Conservation (phyloP, 2,888 invertebrate genomes). For the Philonicus albiceps region DNA sequence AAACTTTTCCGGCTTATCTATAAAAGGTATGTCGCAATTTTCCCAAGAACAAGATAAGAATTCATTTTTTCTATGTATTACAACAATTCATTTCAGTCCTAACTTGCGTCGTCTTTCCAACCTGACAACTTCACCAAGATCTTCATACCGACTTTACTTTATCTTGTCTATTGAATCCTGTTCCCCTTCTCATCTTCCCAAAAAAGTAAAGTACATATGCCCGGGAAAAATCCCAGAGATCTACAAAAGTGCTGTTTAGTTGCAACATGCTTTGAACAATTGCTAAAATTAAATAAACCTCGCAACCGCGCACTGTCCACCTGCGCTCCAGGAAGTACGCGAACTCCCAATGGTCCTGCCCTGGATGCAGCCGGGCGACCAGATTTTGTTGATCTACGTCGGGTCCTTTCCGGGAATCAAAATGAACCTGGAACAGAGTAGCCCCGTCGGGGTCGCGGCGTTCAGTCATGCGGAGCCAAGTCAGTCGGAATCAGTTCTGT, state of each 20-base stretch:
- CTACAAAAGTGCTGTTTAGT: neutral
- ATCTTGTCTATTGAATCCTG: neutral
- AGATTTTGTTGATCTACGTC: neutral
- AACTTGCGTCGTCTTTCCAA: neutral
- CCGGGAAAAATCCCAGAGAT: neutral
- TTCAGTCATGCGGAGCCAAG: neutral
- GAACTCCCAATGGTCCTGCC: neutral
- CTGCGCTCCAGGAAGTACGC: neutral
- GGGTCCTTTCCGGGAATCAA: neutral
- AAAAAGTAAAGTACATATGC: neutral
- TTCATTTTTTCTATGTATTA: neutral
- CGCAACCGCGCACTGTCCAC: neutral
- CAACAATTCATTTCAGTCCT: no score
- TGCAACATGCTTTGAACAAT: conserved; percentile 15
- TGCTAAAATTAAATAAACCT: conserved; percentile 31
- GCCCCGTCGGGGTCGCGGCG: neutral
- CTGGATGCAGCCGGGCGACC: neutral
- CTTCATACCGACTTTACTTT: neutral
- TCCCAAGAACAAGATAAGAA: neutral
- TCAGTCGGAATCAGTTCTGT: conserved; percentile 9
- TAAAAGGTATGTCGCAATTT: neutral
- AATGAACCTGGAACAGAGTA: neutral
- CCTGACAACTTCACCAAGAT: neutral
- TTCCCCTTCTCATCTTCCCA: neutral
- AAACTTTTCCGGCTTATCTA: neutral